Conservation (phyloP, 2,113 vertebrate genomes). For the Excalfactoria chinensis region DNA sequence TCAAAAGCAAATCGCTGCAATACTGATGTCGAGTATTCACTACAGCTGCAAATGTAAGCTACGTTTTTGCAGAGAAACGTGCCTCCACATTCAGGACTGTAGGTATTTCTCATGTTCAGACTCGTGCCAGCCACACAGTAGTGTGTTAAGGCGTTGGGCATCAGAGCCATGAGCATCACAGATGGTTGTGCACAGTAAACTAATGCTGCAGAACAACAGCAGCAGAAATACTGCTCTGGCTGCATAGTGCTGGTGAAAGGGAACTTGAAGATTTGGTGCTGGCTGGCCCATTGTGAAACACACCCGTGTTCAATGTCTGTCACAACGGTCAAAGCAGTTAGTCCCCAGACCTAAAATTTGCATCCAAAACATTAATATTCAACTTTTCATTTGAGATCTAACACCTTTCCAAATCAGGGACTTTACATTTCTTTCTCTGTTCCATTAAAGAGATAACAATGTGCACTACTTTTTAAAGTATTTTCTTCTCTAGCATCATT, state of each 20-base stretch:
- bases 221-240: background rate
- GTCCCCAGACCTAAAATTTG: background rate
- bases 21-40: background rate
- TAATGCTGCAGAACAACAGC: rapidly evolving
- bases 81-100: background rate
- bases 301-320: slow-evolving; percentile 70
- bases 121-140: background rate
- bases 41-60: background rate
- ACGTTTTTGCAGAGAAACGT: background rate
- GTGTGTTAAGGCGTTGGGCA: background rate
- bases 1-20: background rate
- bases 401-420: background rate
- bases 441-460: background rate
- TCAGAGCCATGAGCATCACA: background rate
- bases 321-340: slow-evolving; percentile 72
- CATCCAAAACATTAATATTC: background rate
- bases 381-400: background rate
- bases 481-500: background rate
- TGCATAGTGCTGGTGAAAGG: rapidly evolving
- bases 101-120: background rate
- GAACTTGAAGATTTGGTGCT: background rate
- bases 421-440: background rate
- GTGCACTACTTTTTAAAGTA: background rate
- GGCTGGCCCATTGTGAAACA: background rate
- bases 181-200: background rate